phyloP scores from a whole-genome alignment of 2,888 invertebrate genomes.

The Sinhomidia bicolor region DNA sequence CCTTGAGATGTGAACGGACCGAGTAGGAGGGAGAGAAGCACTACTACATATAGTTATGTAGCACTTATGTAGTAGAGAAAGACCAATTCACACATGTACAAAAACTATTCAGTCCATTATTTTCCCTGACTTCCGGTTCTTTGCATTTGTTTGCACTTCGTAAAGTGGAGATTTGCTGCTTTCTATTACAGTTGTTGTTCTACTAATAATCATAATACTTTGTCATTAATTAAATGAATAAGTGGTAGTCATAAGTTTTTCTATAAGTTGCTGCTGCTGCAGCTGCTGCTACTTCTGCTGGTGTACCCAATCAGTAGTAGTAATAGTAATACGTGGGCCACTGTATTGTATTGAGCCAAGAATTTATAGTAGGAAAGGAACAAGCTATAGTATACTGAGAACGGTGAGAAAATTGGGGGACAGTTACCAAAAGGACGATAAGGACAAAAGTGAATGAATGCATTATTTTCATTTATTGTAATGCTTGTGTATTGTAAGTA shows the following conservation, averaged over 20 bases:
- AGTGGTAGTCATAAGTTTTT: background rate
- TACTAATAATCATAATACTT: constrained; percentile 68
- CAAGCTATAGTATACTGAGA: background rate
- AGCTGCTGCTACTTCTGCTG: background rate
- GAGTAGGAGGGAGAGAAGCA: background rate
- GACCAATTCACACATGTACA: constrained; percentile 16
- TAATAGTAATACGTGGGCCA: background rate
- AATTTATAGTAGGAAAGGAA: background rate
- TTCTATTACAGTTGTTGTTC: constrained; percentile 55
- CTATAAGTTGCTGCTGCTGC: background rate
- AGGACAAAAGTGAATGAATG: too few relatives aligned
- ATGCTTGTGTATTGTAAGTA: background rate
- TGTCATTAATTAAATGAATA: constrained; percentile 71
- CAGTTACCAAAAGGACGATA: background rate
- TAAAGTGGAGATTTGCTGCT: constrained; percentile 57
- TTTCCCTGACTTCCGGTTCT: constrained; percentile 57
- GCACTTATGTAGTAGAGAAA: too few relatives aligned
- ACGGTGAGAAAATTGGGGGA: background rate
- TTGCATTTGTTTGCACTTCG: constrained; percentile 63
- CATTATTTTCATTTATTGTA: background rate
- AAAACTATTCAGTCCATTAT: constrained; percentile 38
- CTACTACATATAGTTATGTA: too few relatives aligned
- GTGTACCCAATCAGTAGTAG: background rate
- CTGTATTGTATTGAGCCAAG: background rate
- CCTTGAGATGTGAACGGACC: background rate